Conservation (phyloP, 2,113 vertebrate genomes). For the Panthera leo region DNA sequence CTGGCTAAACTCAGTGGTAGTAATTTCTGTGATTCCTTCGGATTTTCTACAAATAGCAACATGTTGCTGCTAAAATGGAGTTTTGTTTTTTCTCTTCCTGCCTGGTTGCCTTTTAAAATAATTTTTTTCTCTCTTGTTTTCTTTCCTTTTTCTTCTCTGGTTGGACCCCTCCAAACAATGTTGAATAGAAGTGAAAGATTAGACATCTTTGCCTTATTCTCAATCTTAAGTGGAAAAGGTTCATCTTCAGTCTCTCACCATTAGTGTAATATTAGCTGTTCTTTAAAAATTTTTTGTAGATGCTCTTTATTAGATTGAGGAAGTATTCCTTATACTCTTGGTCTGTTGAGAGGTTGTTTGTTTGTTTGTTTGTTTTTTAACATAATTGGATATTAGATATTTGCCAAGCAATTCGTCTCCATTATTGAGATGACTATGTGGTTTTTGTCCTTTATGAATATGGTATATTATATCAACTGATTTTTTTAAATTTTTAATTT, state of each 20-base stretch:
- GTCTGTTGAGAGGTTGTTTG: not conserved
- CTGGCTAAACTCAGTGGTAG: not conserved
- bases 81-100: not conserved
- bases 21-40: not conserved
- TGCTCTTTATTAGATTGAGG: not conserved
- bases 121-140: not conserved
- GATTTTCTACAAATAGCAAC: not conserved
- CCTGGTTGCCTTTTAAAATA: not conserved
- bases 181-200: not conserved
- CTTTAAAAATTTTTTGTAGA: not conserved
- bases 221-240: not conserved
- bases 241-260: not conserved
- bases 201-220: not conserved
- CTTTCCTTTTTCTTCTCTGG: not conserved
- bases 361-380: not conserved
- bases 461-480: not conserved
- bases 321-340: not conserved
- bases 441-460: not conserved
- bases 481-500: too few relatives aligned
- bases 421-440: not conserved
- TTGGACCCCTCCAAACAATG: not conserved
- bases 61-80: not conserved
- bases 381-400: not conserved
- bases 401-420: not conserved
- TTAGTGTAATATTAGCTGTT: not conserved